Base-by-base conservation (phyloP, 2,888 invertebrate species). In the Agonopterix arenella region DNA sequence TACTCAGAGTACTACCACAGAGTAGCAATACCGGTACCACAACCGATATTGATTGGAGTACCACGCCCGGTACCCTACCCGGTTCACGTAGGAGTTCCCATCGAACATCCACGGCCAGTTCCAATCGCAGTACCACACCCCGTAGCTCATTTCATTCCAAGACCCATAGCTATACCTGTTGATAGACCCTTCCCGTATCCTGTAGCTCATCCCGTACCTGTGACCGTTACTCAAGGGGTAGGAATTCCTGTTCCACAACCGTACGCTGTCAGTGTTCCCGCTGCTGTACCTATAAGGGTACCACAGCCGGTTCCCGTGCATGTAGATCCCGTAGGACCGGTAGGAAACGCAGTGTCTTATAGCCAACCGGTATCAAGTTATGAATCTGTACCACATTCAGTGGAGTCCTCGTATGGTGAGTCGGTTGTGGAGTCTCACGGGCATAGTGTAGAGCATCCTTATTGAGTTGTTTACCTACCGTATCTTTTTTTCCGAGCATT, bases 171-270 rank as follows among this genome's bases (percentile, higher is more conserved):
- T 0, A 80, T 90, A 1, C 82, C 89, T 2, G 78, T 91, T 0
- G 90, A 91, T 45, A 79, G 91, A 52, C 91, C 91, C 1, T 89
- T 89, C 50, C 89, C 91, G 2, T 90, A 90, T 36, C 85, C 89
- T 0, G 82, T 91, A 0, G 81, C 91, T 9, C 90, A 90, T 49
- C 90, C 90, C 0, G 84, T 90, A 1, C 89, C 90, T 0, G 85
- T 90, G 0, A 78, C 84, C 1, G 70, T 90, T 0, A 90, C 89
- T 1, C 90, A 90, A 60, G 85, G 85, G 1, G 82, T 91, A 0
- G 84, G 85, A 1, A 85, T 90, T 40, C 90, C 90, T 1, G 89
- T 91, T 0, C 90, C 91, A 0, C 90, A 90, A 50, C 90, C 91
- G 8, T 88, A 90, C 43, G 75, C 79, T 1, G 90, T 85, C 49